Evolutionary conservation across 30 jellyfish, hydroid and myxozoan species (phyloP), one percentile per base, ranked within the genome.

Genomic region (Cassiopea andromeda): DNA sequence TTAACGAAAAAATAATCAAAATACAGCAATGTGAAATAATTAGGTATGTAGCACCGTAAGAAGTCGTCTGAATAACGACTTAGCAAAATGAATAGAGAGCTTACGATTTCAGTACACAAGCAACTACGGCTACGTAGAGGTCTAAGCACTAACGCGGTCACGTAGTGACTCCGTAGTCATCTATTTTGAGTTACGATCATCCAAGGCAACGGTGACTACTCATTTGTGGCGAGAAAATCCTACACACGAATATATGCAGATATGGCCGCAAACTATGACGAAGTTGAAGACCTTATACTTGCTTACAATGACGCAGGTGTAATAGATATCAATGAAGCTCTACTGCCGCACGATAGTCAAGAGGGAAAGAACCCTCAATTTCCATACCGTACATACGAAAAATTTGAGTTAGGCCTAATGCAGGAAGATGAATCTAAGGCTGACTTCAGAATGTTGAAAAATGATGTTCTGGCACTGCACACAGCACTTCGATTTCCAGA

Each of bases 361-460:
- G 44, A 78, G 44, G 57, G 72, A 10, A 50, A 81, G 48, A 66
- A 61, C 81, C 58, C 72, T 18, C 90, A 81, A 27, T 75, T 75
- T 75, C 84, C 84, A 69, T 81, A 81, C 67, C 61, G 81, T 81
- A 73, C 64, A 17, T 81, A 81, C 48, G 81, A 60, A 8, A 27
- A 60, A 73, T 81, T 81, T 66, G 68, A 66, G 17, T 66, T 81
- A 68, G 90, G 67, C 67, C 17, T 17, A 60, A 59, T 81, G 81
- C 80, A 81, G 43, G 80, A 81, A 14, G 72, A 66, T 60, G 81
- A 81, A 73, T 81, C 81, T 47, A 50, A 50, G 69, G 90, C 77
- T 38, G 88, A 78, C 75, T 78, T 78, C 49, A 1, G 88, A 50
- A 1, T 78, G 77, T 16, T 19, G 60, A 78, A 66, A 54, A 68